A percentile compares a stretch with the other conserved stretches of the same genome.
phyloP scores from a whole-genome alignment of 2,797 vertebrate species.

The Sphaeramia orbicularis region DNA sequence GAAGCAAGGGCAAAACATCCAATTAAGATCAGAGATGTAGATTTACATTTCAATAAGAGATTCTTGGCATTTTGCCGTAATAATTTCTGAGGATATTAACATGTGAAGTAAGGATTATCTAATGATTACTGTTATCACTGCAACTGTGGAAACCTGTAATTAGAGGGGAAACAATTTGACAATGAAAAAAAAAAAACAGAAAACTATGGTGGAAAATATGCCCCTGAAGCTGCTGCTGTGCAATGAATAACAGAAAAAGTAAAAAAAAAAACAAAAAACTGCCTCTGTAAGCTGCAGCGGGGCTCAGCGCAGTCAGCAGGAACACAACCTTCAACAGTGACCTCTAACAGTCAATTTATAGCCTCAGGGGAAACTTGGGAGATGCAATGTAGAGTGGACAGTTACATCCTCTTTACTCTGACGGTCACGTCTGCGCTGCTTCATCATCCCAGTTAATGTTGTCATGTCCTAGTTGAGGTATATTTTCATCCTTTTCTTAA shows the following conservation, averaged over 20 bases:
- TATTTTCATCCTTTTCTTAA: conserved; percentile 10
- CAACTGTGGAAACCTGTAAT: conserved; percentile 29
- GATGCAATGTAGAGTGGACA: conserved; percentile 38
- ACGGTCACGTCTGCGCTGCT: conserved; percentile 12
- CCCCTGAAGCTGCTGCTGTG: conserved; percentile 45
- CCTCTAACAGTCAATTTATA: conserved; percentile 53
- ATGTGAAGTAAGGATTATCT: conserved; percentile 40
- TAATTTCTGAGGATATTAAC: conserved; percentile 35
- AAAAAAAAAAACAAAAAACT: conserved; percentile 42
- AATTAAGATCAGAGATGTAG: conserved; percentile 60
- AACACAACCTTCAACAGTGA: conserved; percentile 60
- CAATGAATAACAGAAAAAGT: conserved; percentile 23
- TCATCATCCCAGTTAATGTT: conserved; percentile 2
- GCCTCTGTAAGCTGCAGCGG: conserved; percentile 57
- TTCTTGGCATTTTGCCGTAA: conserved; percentile 38
- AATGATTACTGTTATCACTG: conserved; percentile 39
- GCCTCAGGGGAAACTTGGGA: conserved; percentile 45
- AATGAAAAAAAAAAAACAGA: conserved; percentile 17
- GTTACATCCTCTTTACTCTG: conserved; percentile 17
- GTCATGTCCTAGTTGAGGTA: not conserved
- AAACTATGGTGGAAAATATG: conserved; percentile 17
- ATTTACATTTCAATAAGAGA: conserved; percentile 47
- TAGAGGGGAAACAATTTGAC: conserved; percentile 8
- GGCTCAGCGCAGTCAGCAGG: conserved; percentile 65
- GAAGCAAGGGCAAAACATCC: conserved; percentile 29